phyloP scores from a whole-genome alignment of 2,888 invertebrate genomes.

The Drosophila multiciliata region DNA sequence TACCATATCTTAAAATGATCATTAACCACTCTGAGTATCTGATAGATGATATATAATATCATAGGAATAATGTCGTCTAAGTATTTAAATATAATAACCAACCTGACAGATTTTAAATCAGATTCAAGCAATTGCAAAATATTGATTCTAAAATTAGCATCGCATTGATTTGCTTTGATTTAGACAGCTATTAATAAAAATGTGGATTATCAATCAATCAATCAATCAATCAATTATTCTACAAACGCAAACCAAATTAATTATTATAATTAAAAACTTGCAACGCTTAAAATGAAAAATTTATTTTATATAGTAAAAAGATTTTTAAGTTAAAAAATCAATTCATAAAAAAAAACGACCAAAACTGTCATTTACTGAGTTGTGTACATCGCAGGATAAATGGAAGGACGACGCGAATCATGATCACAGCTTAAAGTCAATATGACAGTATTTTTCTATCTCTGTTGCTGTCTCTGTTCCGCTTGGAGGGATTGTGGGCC shows the following conservation, averaged over 20 bases:
- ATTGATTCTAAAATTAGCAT: no score
- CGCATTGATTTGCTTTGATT: no score
- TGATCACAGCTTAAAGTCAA: slow-evolving; percentile 14
- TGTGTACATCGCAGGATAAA: background rate
- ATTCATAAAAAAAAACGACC: background rate
- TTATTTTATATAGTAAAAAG: background rate
- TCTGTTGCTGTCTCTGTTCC: slow-evolving; percentile 1
- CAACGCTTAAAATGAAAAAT: no score
- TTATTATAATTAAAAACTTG: no score
- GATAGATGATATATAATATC: background rate
- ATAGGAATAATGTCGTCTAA: no score
- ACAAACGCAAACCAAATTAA: no score
- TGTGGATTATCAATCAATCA: background rate
- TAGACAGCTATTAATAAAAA: no score
- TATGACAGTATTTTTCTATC: background rate
- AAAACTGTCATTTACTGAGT: background rate
- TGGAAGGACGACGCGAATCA: slow-evolving; percentile 4
- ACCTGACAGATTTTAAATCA: no score
- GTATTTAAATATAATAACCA: no score
- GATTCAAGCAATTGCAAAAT: no score
- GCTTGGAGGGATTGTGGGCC: slow-evolving; percentile 14
- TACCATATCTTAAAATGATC: background rate
- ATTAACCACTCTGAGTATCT: background rate
- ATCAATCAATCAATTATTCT: no score
- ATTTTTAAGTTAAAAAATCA: background rate